Base-by-base conservation (phyloP, 2,113 vertebrate species). In the Amphilophus citrinellus region DNA sequence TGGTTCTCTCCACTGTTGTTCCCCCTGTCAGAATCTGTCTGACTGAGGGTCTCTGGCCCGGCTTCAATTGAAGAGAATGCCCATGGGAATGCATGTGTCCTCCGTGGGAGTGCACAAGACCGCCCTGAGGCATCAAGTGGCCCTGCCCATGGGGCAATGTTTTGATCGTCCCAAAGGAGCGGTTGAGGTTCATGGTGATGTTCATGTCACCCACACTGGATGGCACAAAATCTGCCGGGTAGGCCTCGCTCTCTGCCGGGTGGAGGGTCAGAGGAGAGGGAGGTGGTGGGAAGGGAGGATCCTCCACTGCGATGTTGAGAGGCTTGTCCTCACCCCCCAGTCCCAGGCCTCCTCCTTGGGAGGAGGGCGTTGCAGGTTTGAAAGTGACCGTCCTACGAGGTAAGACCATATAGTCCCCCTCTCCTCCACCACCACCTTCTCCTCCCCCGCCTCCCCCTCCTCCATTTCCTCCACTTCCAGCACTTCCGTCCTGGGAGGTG, bases 381-480 rank as follows among this genome's bases (percentile, higher is more conserved):
- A 99, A 97, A 95, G 97, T 98, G 93, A 97, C 93, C 84, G 97
- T 97, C 95, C 98, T 95, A 24, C 97, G 96, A 5, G 98, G 98
- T 89, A 99, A 96, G 91, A 99, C 97, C 98, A 98, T 99, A 93
- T 99, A 99, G 94, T 99, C 98, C 80, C 98, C 97, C 95, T 99
- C 98, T 0, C 96, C 91, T 0, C 96, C 95, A 94, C 17, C 96
- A 1, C 88, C 84, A 1, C 90, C 90, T 22, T 56, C 95, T 94
- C 14, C 96, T 3, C 88, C 89, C 4, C 82, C 87, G 13, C 91
- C 90, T 20, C 92, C 91, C 2, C 86, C 93, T 22, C 91, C 91
- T 2, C 86, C 93, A 15, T 93, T 93, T 78, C 94, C 92, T 24
- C 91, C 90, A 7, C 92, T 91, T 14, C 93, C 92, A 3, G 89